Conservation (phyloP, 1,140 invertebrate genomes). For the Sitodiplosis mosellana region DNA sequence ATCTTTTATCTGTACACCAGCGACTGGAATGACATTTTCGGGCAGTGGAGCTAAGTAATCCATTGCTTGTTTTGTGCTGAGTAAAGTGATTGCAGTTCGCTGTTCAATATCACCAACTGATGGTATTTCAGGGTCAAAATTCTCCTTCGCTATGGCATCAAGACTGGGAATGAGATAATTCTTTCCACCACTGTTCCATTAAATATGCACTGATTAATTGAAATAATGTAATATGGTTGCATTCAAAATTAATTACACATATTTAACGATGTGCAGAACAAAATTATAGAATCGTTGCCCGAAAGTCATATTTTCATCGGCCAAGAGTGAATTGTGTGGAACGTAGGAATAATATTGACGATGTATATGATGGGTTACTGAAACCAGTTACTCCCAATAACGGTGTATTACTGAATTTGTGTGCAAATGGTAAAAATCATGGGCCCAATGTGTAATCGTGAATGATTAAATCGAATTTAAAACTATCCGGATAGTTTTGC, state of each 20-base stretch:
- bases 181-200: background rate
- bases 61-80: conserved; percentile 26
- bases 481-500: conserved; percentile 2
- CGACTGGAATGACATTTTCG: conserved; percentile 32
- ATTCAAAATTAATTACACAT: background rate
- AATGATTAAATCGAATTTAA: conserved; percentile 1
- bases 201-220: background rate
- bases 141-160: background rate
- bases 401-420: conserved; percentile 3
- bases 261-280: background rate
- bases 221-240: background rate
- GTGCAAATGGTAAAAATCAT: background rate
- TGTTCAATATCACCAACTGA: background rate
- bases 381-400: background rate
- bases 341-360: no score
- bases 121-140: background rate
- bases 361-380: background rate
- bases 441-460: conserved; percentile 1
- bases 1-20: conserved; percentile 29
- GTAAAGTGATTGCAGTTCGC: conserved; percentile 18
- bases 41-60: conserved; percentile 24
- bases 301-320: background rate
- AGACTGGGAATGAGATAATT: background rate
- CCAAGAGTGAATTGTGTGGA: background rate
- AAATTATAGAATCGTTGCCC: background rate